Conservation (phyloP, 2,113 vertebrate genomes). For the Cairina moschata region DNA sequence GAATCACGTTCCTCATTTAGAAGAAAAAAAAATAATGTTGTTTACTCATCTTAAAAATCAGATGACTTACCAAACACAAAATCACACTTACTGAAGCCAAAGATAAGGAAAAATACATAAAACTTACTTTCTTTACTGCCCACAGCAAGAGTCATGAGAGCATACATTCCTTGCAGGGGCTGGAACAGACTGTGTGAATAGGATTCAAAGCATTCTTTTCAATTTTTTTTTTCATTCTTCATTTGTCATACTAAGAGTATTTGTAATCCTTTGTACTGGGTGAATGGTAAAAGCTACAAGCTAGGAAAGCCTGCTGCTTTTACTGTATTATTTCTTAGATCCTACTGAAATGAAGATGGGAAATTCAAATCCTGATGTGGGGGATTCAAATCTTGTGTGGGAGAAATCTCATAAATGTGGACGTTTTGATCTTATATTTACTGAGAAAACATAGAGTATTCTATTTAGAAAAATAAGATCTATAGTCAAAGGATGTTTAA, state of each 20-base stretch:
- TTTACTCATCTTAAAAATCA: background rate
- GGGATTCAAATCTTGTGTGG: background rate
- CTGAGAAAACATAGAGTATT: background rate
- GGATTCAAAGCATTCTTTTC: background rate
- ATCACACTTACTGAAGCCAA: background rate
- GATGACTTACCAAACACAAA: background rate
- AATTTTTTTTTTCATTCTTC: background rate
- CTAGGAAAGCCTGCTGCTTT: background rate
- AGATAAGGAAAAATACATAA: background rate
- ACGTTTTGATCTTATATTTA: background rate
- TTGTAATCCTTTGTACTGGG: background rate
- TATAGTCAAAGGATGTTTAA: background rate
- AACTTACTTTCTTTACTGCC: background rate
- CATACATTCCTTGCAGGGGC: background rate
- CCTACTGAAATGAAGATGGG: background rate
- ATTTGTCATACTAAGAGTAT: background rate
- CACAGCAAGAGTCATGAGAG: fast-evolving
- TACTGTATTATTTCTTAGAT: background rate
- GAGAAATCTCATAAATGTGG: background rate
- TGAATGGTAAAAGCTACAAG: background rate
- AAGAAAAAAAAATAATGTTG: background rate
- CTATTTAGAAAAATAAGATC: background rate
- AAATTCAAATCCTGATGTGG: background rate
- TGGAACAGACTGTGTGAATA: background rate
- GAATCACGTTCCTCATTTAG: background rate